phyloP scores from a whole-genome alignment of 1,140 invertebrate species.

The Papilio glaucus region DNA sequence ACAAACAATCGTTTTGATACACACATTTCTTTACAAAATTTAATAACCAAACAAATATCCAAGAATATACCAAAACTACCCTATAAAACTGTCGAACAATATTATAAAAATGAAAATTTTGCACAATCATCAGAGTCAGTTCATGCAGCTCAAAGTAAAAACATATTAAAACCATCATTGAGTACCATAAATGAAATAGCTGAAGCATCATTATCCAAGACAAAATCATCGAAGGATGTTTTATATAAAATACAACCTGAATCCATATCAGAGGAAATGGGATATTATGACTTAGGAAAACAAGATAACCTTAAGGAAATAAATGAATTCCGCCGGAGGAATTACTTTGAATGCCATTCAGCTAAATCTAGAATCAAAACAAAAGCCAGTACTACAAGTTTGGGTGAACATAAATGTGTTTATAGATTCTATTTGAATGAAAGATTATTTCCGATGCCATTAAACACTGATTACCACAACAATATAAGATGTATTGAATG shows the following conservation, averaged over 20 bases:
- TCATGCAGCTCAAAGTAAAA: conserved; percentile 45
- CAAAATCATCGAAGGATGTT: conserved; percentile 38
- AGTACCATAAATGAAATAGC: conserved; percentile 65
- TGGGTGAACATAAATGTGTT: conserved; percentile 66
- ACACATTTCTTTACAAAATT: conserved; percentile 11
- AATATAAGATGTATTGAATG: conserved; percentile 69
- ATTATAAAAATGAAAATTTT: conserved; percentile 73
- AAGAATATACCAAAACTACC: conserved; percentile 27
- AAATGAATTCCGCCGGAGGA: conserved; percentile 69
- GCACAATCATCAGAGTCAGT: conserved; percentile 54
- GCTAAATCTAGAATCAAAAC: conserved; percentile 60
- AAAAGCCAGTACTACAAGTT: conserved; percentile 51
- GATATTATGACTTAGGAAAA: conserved; percentile 50
- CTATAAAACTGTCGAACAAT: conserved; percentile 52
- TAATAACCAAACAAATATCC: conserved; percentile 29
- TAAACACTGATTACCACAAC: conserved; percentile 63
- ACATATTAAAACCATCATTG: conserved; percentile 47
- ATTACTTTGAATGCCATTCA: conserved; percentile 79
- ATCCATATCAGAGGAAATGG: conserved; percentile 48
- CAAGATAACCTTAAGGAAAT: conserved; percentile 55
- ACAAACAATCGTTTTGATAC: conserved; percentile 25
- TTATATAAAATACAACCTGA: conserved; percentile 50
- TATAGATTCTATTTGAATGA: conserved; percentile 79
- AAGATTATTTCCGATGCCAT: conserved; percentile 68
- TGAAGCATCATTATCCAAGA: conserved; percentile 47